A percentile compares a stretch with the other conserved stretches of the same genome.
Evolutionary conservation across 2,113 vertebrate genomes (phyloP).

Genomic region (Ptilonorhynchus violaceus): DNA sequence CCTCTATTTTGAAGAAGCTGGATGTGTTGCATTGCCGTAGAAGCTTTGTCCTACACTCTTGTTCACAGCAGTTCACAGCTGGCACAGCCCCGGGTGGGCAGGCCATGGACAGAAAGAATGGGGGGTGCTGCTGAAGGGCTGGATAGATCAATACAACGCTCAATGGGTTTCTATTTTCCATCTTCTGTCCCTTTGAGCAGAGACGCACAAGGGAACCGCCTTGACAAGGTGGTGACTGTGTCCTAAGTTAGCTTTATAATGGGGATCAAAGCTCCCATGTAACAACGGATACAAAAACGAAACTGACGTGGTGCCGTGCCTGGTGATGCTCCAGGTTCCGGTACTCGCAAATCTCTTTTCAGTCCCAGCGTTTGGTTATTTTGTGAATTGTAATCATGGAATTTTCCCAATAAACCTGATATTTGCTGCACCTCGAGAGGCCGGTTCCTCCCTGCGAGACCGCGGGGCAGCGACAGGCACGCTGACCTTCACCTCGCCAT

Average conservation of each 20-base stretch:
- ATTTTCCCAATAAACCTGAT: rapidly evolving
- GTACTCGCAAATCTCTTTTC: too few relatives aligned
- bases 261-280: rapidly evolving
- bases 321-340: rapidly evolving
- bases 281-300: not conserved
- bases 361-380: not conserved
- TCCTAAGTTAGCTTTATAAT: rapidly evolving
- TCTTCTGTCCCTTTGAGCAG: not conserved
- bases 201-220: not conserved
- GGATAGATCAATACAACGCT: rapidly evolving
- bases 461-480: rapidly evolving
- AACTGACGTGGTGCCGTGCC: rapidly evolving
- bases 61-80: not conserved
- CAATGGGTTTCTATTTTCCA: rapidly evolving
- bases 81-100: rapidly evolving
- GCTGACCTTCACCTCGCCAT: rapidly evolving
- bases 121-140: not conserved
- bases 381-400: too few relatives aligned
- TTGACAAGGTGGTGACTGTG: too few relatives aligned
- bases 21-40: rapidly evolving
- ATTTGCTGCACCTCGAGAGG: not conserved
- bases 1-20: rapidly evolving
- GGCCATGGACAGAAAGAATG: rapidly evolving
- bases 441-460: not conserved
- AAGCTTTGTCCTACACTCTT: rapidly evolving